These are phyloP conservation scores for Haliclystus octoradiatus DNA, from an alignment of 30 jellyfish, hydroid and myxozoan genomes.

Conservation along the genomic window DNA sequence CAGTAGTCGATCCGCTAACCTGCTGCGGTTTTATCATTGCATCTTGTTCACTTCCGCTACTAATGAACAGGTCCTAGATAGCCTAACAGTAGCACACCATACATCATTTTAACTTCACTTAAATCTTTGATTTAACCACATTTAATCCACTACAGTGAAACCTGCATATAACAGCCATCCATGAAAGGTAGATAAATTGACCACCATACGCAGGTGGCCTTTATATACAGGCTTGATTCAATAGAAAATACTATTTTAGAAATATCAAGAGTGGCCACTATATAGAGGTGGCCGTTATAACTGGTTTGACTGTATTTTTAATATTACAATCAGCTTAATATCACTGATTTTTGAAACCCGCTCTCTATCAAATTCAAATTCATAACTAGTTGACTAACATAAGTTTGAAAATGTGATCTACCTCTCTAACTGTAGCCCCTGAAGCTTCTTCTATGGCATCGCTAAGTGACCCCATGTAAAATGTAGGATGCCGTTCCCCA, in stretches of 20 bases:
- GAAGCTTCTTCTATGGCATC: slow-evolving; percentile 58
- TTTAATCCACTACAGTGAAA: not conserved
- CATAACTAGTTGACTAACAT: too few species aligned
- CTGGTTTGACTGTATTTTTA: not conserved
- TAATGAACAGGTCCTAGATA: too few species aligned
- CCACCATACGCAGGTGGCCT: not conserved
- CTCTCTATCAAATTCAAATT: too few species aligned
- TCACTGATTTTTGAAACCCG: too few species aligned
- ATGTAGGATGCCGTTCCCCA: slow-evolving; percentile 48
- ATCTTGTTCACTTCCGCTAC: too few species aligned
- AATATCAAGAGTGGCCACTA: not conserved
- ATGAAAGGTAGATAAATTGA: not conserved
- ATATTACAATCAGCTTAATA: not conserved
- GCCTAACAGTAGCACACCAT: too few species aligned
- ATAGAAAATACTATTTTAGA: not conserved
- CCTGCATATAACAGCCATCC: not conserved
- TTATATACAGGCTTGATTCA: not conserved
- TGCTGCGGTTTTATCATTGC: too few species aligned
- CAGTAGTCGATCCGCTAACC: too few species aligned
- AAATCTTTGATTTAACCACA: too few species aligned
- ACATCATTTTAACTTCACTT: too few species aligned
- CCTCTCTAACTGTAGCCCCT: slow-evolving; percentile 36
- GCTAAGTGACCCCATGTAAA: slow-evolving; percentile 34
- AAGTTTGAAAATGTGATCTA: too few species aligned
- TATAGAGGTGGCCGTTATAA: not conserved